Evolutionary conservation across 2,888 invertebrate species (phyloP), one percentile per base, ranked within the genome.

Genomic region (Latheticus oryzae): DNA sequence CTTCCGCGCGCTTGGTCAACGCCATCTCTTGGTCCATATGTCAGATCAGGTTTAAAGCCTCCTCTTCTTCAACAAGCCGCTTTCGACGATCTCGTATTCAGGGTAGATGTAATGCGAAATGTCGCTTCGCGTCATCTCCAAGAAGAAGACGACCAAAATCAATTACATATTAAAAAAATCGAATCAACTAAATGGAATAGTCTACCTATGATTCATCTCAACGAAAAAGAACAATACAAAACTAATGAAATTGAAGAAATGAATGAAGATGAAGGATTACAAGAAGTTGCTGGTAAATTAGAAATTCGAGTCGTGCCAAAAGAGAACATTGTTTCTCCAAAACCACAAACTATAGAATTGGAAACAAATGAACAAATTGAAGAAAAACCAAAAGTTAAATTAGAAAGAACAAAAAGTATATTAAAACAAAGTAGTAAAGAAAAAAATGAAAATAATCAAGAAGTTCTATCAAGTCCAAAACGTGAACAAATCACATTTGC

Each of bases 41-140:
- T 85, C 67, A 82, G 88, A 55, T 81, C 83, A 58, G 81, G 86
- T 32, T 83, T 94, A 51, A 88, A 89, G 71, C 90, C 93, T 13
- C 93, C 93, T 1, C 81, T 91, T 65, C 81, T 93, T 43, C 93
- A 94, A 75, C 92, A 93, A 77, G 93, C 93, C 32, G 89, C 92
- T 28, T 92, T 94, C 79, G 93, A 93, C 77, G 89, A 91, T 76
- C 85, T 86, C 67, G 77, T 86, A 7, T 94, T 91, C 80, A 85
- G 88, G 52, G 87, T 94, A 63, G 94, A 95, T 78, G 88, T 93
- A 33, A 89, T 90, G 83, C 80, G 93, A 40, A 91, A 92, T 74
- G 86, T 92, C 62, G 87, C 87, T 26, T 83, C 87, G 9, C 82
- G 87, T 26, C 82, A 74, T 69, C 60, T 72, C 63, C 64, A 66